Evolutionary conservation across 2,888 invertebrate species (phyloP).

Genomic region (Adelognathus sp.): DNA sequence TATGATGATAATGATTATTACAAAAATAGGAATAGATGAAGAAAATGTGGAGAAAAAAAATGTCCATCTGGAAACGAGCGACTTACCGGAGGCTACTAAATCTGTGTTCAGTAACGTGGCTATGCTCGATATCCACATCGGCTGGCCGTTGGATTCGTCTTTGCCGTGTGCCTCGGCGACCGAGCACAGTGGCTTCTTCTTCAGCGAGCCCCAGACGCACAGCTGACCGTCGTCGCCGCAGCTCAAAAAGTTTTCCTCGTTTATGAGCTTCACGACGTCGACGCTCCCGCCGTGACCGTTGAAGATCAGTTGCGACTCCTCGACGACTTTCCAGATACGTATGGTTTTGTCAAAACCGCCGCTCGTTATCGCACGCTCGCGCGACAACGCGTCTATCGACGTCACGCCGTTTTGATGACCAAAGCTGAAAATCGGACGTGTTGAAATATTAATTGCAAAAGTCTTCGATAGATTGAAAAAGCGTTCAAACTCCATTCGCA

Average conservation of each 20-base stretch:
- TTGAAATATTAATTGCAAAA: background rate
- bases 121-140: slow-evolving; percentile 94
- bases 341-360: slow-evolving; percentile 94
- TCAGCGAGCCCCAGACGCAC: slow-evolving; percentile 91
- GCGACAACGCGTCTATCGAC: slow-evolving; percentile 92
- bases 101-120: slow-evolving; percentile 93
- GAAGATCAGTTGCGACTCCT: slow-evolving; percentile 98
- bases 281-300: slow-evolving; percentile 92
- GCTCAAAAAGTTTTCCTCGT: slow-evolving; percentile 96
- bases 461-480: no score
- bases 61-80: slow-evolving; percentile 9
- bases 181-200: slow-evolving; percentile 92
- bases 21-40: slow-evolving; percentile 55
- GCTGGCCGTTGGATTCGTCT: slow-evolving; percentile 84
- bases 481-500: no score
- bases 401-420: slow-evolving; percentile 95
- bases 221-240: slow-evolving; percentile 95
- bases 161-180: slow-evolving; percentile 89
- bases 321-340: slow-evolving; percentile 97
- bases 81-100: slow-evolving; percentile 91
- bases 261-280: slow-evolving; percentile 94
- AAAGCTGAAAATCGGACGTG: slow-evolving; percentile 81
- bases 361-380: slow-evolving; percentile 93
- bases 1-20: no score
- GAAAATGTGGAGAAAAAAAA: slow-evolving; percentile 28